Percentiles rank a stretch among this genome's conserved stretches.
These are phyloP conservation scores for Brachionus rotundiformis DNA, from an alignment of 1,140 invertebrate species.

Conservation along the genomic window DNA sequence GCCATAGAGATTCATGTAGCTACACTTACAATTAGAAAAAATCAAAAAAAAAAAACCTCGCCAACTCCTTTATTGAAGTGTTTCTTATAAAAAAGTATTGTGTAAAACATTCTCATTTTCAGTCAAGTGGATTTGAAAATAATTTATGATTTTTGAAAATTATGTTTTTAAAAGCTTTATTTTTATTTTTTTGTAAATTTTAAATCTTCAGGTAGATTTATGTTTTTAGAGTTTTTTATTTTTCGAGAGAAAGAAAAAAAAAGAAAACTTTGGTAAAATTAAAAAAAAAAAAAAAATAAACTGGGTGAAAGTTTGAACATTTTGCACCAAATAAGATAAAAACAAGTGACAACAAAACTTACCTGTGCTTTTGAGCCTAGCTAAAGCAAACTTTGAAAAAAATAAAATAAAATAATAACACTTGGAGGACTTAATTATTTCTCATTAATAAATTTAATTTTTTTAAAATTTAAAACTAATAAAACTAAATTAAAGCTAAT, in stretches of 20 bases:
- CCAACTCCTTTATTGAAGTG: background rate
- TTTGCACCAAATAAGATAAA: background rate
- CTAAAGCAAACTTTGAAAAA: background rate
- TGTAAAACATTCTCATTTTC: conserved; percentile 15
- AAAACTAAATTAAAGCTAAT: background rate
- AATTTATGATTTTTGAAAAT: background rate
- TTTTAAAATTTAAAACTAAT: background rate
- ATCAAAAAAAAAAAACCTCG: background rate
- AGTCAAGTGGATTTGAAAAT: conserved; percentile 14
- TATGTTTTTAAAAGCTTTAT: conserved; percentile 8
- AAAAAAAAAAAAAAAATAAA: background rate
- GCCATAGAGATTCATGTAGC: background rate
- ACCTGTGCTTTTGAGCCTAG: background rate
- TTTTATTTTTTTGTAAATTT: conserved; percentile 15
- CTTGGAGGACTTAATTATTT: background rate
- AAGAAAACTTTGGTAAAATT: background rate
- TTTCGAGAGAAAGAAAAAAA: no score
- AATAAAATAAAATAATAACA: background rate
- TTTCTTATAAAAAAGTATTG: background rate
- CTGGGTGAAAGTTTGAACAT: background rate
- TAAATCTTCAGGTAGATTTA: conserved; percentile 19
- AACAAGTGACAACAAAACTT: background rate
- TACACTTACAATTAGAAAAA: background rate
- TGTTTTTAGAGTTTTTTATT: conserved; percentile 1
- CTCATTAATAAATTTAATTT: background rate